Conservation (phyloP, 1,140 invertebrate genomes). For the Lucilia cuprina region DNA sequence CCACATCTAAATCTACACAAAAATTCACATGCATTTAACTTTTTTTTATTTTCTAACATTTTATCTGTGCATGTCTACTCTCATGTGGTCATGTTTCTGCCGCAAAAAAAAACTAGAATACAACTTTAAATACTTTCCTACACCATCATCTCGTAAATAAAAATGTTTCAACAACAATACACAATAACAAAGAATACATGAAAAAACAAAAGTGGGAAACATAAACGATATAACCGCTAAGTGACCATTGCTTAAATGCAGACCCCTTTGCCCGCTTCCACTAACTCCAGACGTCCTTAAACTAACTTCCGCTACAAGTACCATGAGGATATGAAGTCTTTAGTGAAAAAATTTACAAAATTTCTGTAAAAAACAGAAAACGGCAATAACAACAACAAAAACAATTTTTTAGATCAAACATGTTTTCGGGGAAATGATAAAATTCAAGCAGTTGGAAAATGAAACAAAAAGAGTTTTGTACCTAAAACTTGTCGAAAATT, state of each 20-base stretch:
- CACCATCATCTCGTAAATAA: slow-evolving; percentile 31
- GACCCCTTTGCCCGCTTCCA: background rate
- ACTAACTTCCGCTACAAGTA: background rate
- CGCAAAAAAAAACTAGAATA: background rate
- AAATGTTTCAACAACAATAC: slow-evolving; percentile 1
- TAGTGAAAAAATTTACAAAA: background rate
- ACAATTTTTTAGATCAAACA: background rate
- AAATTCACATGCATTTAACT: background rate
- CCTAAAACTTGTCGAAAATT: background rate
- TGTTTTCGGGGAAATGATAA: background rate
- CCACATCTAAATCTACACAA: background rate
- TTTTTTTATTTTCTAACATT: background rate
- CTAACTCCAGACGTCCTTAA: background rate
- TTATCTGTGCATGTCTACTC: slow-evolving; percentile 30
- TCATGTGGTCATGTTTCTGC: slow-evolving; percentile 26
- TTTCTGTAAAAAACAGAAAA: background rate
- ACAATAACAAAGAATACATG: background rate
- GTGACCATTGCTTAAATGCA: slow-evolving; percentile 34
- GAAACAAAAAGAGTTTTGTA: too few species aligned
- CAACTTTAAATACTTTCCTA: slow-evolving; percentile 12
- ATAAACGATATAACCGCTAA: slow-evolving; percentile 30
- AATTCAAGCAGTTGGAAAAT: background rate
- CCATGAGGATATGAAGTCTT: background rate
- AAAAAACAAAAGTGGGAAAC: background rate
- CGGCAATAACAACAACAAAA: background rate